Base-by-base conservation (phyloP, 2,888 invertebrate species). In the Andrena camellia region DNA sequence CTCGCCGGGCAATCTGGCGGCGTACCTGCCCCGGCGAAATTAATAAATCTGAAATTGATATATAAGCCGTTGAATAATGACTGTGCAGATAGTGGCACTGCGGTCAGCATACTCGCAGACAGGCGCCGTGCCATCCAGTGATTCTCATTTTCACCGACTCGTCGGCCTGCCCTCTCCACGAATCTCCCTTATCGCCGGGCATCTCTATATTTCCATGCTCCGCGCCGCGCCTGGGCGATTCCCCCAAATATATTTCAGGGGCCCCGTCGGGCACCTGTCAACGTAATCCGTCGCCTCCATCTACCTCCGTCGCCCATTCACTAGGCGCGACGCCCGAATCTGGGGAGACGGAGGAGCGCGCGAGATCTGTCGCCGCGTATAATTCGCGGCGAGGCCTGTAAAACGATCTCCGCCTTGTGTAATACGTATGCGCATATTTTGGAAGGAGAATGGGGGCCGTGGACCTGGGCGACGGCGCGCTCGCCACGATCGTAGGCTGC, bases 51-150 rank as follows among this genome's bases (percentile, higher is more conserved):
- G 89, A 89, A 90, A 92, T 90, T 85, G 86, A 91, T 90, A 89
- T 86, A 84, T 83, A 86, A 86, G 83, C 83, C 78, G 88, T 86
- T 85, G 86, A 90, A 92, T 90, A 90, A 91, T 88, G 89, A 88
- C 86, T 87, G 86, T 80, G 70, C 81, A 86, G 81, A 89, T 86
- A 88, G 85, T 88, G 79, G 86, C 80, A 90, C 87, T 93, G 93
- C 90, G 91, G 91, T 93, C 90, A 85, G 90, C 90, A 91, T 91
- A 90, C 90, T 91, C 87, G 92, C 91, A 92, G 92, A 92, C 93
- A 92, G 93, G 93, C 93, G 93, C 93, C 93, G 90, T 87, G 78
- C 84, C 80, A 86, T 80, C 92, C 92, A 92, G 92, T 87, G 93
- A 91, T 90, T 93, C 92, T 92, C 93, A 93, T 89, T 87, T 79